A percentile compares a stretch with the other conserved stretches of the same genome.
These are phyloP conservation scores for Potamarius usumacintae DNA, from an alignment of 2,113 vertebrate species.

Conservation along the genomic window DNA sequence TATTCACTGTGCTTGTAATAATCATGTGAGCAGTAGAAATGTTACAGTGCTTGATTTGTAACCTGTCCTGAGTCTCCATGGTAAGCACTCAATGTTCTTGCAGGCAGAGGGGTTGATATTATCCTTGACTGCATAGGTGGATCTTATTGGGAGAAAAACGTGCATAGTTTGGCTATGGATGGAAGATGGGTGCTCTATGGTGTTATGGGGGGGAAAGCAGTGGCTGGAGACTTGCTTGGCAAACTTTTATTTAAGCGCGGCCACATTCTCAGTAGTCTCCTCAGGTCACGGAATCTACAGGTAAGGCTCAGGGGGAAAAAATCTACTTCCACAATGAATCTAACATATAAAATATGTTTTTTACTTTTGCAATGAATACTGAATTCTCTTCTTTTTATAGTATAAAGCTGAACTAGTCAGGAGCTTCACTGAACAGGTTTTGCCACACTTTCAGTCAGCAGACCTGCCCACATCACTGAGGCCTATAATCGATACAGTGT, in stretches of 20 bases:
- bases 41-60: neutral
- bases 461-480: slow-evolving; percentile 57
- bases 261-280: slow-evolving; percentile 74
- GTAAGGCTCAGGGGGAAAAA: slow-evolving; percentile 53
- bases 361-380: neutral
- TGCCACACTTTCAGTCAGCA: slow-evolving; percentile 71
- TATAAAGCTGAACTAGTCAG: slow-evolving; percentile 80
- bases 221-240: slow-evolving; percentile 77
- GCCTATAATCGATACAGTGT: slow-evolving; percentile 75
- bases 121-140: slow-evolving; percentile 84
- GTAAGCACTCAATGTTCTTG: neutral
- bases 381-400: slow-evolving; percentile 57
- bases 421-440: slow-evolving; percentile 69
- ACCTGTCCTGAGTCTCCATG: neutral
- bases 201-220: slow-evolving; percentile 71
- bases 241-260: slow-evolving; percentile 80
- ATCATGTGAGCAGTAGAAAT: neutral
- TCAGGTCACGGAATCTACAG: slow-evolving; percentile 77
- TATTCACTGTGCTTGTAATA: neutral
- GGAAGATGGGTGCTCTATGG: slow-evolving; percentile 84
- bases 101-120: slow-evolving; percentile 80
- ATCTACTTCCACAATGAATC: neutral
- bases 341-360: neutral
- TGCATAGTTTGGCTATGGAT: slow-evolving; percentile 74
- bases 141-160: slow-evolving; percentile 81